Evolutionary conservation across 2,888 invertebrate genomes (phyloP), one percentile per base, ranked within the genome.

Genomic region (Acheta domesticus): DNA sequence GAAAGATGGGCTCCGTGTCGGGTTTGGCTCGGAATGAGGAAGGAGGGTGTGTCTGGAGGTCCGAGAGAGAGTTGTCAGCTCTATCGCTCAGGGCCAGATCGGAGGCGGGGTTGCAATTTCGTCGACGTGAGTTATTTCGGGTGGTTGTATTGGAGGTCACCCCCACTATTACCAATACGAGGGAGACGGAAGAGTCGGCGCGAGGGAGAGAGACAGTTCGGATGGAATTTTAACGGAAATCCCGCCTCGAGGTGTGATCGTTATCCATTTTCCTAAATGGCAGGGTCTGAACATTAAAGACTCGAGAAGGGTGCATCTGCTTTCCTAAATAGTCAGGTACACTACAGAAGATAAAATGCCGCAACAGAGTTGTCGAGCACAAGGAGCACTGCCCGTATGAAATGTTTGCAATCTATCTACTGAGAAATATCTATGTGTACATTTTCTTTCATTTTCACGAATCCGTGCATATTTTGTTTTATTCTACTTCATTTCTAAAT

Each of bases 41-140:
- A 76, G 48, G 76, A 12, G 76, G 48, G 75, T 48, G 48, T 48
- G 49, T 76, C 19, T 76, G 19, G 12, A 74, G 20, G 48, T 74
- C n/a, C 50, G 79, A 79, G 79, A 79, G 79, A 79, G 79, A 79
- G 76, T 76, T 79, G 79, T 79, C 79, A 79, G 79, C 19, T 76
- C 79, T 16, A 50, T 19, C 50, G 76, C 76, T n/a, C 73, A 75
- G 62, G 76, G 78, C 75, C 75, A 79, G 62, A 79, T 79, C 50
- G 79, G 62, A 76, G 79, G 79, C 79, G 79, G 62, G 78, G 48
- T 75, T n/a, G 76, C 49, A 48, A 48, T 76, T 76, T 48, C 48
- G 76, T 75, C 76, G 75, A 76, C 76, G 79, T 76, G 79, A 76
- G 79, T 79, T 79, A 79, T 79, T 78, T 78, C 49, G 48, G n/a